A percentile compares a stretch with the other conserved stretches of the same genome.
These are phyloP conservation scores for Martes martes DNA, from an alignment of 2,113 vertebrate species.

Conservation along the genomic window DNA sequence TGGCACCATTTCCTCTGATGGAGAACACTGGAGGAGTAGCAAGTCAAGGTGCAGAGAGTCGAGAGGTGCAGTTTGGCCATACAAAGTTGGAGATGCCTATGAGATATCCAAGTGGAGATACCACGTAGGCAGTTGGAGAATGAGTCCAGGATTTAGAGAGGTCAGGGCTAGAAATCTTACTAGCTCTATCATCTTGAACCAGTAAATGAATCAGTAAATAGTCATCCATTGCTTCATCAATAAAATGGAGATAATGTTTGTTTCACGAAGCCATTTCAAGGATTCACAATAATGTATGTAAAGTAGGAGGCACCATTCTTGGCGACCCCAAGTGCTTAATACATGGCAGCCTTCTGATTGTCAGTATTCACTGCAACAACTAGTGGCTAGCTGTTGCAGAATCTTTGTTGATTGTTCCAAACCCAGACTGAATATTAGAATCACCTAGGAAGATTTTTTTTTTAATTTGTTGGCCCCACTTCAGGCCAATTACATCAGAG, in stretches of 20 bases:
- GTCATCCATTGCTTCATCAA: background rate
- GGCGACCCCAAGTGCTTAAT: background rate
- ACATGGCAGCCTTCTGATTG: background rate
- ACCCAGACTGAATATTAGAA: background rate
- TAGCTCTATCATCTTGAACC: background rate
- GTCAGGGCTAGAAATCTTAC: background rate
- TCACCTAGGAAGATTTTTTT: background rate
- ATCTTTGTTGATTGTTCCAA: background rate
- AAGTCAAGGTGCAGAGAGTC: background rate
- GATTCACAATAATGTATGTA: background rate
- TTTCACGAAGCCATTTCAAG: background rate
- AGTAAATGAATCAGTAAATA: background rate
- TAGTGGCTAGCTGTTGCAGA: background rate
- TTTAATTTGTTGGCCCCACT: background rate
- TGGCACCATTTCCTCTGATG: background rate
- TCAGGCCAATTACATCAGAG: conserved; percentile 34
- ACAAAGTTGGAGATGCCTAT: background rate
- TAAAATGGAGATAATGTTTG: background rate
- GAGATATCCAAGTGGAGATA: background rate
- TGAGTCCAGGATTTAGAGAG: background rate
- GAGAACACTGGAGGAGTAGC: background rate
- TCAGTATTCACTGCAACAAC: background rate
- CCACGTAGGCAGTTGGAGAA: background rate
- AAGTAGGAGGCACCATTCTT: background rate
- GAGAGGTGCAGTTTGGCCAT: background rate